phyloP scores from a whole-genome alignment of 1,140 invertebrate genomes.

The Drepana arcuata region DNA sequence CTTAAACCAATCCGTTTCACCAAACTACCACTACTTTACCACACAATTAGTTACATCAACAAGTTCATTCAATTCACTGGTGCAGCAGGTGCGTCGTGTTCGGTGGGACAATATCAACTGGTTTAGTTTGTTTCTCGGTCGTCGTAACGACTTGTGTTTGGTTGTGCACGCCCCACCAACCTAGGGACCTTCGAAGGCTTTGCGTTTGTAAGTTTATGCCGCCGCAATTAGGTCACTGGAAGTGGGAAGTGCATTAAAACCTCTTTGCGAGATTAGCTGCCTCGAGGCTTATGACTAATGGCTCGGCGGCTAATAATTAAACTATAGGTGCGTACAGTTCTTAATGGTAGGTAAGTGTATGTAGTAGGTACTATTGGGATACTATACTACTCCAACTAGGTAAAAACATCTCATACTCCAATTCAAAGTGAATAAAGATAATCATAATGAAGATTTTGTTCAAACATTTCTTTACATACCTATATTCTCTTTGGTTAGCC shows the following conservation, averaged over 20 bases:
- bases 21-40: slow-evolving; percentile 5
- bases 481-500: no score
- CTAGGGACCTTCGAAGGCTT: slow-evolving; percentile 26
- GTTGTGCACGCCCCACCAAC: slow-evolving; percentile 40
- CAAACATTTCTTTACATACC: no score
- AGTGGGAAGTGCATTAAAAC: background rate
- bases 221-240: background rate
- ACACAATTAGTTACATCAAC: slow-evolving; percentile 1
- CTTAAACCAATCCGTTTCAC: slow-evolving; percentile 5
- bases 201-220: background rate
- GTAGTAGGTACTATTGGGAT: no score
- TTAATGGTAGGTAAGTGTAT: no score
- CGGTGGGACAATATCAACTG: slow-evolving; percentile 33
- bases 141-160: slow-evolving; percentile 3
- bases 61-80: slow-evolving; percentile 14
- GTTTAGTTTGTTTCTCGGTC: slow-evolving; percentile 18
- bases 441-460: no score
- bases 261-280: no score
- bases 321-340: no score
- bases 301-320: no score
- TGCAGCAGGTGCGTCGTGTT: slow-evolving; percentile 18
- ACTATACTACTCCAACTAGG: no score
- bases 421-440: no score
- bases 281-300: no score
- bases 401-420: no score